Base-by-base conservation (phyloP, 2,888 invertebrate species). In the Zygothrica quintamaculata region DNA sequence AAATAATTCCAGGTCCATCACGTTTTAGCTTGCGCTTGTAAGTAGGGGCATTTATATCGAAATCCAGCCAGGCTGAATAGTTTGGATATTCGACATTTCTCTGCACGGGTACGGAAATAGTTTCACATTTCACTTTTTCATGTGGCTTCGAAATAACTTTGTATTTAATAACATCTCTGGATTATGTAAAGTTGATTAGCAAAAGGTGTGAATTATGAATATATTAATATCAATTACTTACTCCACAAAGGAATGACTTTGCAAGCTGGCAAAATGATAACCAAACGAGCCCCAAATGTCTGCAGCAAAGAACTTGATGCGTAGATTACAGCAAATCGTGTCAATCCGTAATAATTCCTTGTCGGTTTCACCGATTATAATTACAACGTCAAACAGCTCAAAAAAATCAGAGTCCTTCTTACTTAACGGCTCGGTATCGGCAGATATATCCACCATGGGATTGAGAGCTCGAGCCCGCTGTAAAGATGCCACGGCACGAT, bases 271-370 rank as follows among this genome's bases (percentile, higher is more conserved):
- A 90, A 98, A 97, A 89, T 95, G 95, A 90, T 95, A 99, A 0
- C 98, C 99, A 91, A 96, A 96, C 92, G 95, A 95, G 37, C 99
- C 99, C 94, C 96, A 97, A 8, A 98, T 96, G 91, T 98, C 97
- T 0, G 97, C 97, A 75, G 95, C 95, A 79, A 97, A 95, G 88
- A 99, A 97, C 88, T 97, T 96, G 15, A 96, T 93, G 39, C 94
- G 94, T 48, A 93, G 92, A 51, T 94, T 93, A 8, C 95, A 93
- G 85, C 97, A 97, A 37, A 94, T 93, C 25, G 93, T 92, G 90
- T 97, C 95, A 29, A 98, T 93, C 66, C 94, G 94, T 50, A 95
- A 92, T 44, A 96, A 90, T 82, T 96, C 94, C 15, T 94, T 93
- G 65, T 94, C 94, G 57, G 93, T 93, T 66, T 96, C 94, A 25